Conservation (phyloP, 2,888 invertebrate genomes). For the Nephrocerus scutellatus region DNA sequence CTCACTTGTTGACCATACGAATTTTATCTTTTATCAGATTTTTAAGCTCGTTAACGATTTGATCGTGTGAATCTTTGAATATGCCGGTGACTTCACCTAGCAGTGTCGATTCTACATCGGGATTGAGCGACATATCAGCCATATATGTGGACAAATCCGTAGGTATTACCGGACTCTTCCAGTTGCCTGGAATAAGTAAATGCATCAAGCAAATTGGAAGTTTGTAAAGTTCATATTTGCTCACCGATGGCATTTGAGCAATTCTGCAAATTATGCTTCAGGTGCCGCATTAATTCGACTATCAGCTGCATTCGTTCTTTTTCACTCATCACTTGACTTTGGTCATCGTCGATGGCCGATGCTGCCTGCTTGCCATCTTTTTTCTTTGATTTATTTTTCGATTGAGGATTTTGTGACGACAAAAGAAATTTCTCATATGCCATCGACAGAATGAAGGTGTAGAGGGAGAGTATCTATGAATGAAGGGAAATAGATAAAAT, state of each 20-base stretch:
- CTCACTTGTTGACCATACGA: conserved; percentile 44
- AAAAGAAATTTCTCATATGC: conserved; percentile 38
- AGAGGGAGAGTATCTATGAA: conserved; percentile 42
- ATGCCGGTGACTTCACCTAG: conserved; percentile 40
- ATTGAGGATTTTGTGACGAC: conserved; percentile 31
- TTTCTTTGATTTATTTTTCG: conserved; percentile 36
- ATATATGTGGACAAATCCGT: conserved; percentile 41
- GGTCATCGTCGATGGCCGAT: conserved; percentile 11
- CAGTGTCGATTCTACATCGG: conserved; percentile 41
- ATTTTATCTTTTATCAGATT: conserved; percentile 46
- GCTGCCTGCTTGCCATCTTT: conserved; percentile 25
- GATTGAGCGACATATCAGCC: conserved; percentile 46
- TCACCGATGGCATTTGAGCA: conserved; percentile 42
- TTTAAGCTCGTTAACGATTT: conserved; percentile 40
- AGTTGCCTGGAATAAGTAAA: conserved; percentile 29
- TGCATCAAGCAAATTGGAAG: not conserved
- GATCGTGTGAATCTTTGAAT: conserved; percentile 44
- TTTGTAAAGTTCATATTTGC: conserved; percentile 15
- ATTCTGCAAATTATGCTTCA: conserved; percentile 40
- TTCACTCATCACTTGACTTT: conserved; percentile 34
- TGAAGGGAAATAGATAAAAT: too few species aligned
- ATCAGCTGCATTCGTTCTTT: conserved; percentile 42
- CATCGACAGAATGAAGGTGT: conserved; percentile 43
- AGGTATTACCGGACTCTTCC: conserved; percentile 41
- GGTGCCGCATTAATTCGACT: conserved; percentile 41